phyloP scores from a whole-genome alignment of 2,888 invertebrate species.

The Amphipoea oculea region DNA sequence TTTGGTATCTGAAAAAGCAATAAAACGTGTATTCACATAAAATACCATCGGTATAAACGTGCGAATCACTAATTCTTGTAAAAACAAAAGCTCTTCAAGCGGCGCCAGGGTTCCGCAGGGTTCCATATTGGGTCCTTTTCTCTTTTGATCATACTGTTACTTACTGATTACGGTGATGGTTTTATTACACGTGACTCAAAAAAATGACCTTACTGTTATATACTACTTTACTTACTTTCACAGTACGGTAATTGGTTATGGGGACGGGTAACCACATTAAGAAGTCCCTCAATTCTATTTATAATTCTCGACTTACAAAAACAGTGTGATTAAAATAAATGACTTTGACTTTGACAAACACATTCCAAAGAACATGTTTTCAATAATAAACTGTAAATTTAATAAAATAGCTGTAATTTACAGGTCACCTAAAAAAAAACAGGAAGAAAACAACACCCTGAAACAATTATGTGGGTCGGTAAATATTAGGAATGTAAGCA shows the following conservation, averaged over 20 bases:
- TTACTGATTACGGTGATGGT: neutral
- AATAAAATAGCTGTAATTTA: conserved; percentile 1
- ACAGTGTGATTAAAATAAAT: conserved; percentile 26
- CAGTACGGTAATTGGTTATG: neutral
- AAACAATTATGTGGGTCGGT: conserved; percentile 45
- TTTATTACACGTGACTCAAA: neutral
- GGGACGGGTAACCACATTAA: neutral
- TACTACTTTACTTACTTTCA: neutral
- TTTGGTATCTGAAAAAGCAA: neutral
- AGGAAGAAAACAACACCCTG: conserved; percentile 54
- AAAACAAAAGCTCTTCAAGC: neutral
- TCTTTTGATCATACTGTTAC: neutral
- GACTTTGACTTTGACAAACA: conserved; percentile 30
- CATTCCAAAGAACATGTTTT: conserved; percentile 33
- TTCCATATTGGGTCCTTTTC: neutral
- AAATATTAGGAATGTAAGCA: conserved; percentile 53
- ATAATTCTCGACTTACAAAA: conserved; percentile 1
- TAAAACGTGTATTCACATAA: neutral
- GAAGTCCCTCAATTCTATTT: neutral
- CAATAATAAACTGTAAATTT: conserved; percentile 23
- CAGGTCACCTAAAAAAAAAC: conserved; percentile 45
- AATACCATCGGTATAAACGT: neutral
- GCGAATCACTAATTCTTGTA: neutral
- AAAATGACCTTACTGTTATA: neutral
- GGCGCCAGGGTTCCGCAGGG: conserved; percentile 1